A percentile compares a stretch with the other conserved stretches of the same genome.
Conservation (phyloP, 2,888 invertebrate genomes). For the Tenthredo amoena region DNA sequence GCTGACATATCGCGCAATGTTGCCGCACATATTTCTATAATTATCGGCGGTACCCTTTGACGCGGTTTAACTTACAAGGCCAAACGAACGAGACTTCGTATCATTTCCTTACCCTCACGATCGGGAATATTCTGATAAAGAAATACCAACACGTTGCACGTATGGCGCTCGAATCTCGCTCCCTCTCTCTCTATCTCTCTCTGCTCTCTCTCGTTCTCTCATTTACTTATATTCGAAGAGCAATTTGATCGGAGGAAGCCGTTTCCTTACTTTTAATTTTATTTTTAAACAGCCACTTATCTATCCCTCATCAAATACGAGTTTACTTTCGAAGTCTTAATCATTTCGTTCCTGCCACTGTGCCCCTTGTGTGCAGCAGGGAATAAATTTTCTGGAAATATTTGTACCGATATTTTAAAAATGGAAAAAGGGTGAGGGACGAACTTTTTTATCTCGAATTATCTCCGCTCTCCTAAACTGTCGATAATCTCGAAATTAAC, state of each 20-base stretch:
- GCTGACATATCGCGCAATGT: conserved; percentile 50
- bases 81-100: conserved; percentile 16
- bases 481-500: conserved; percentile 47
- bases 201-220: neutral
- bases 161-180: conserved; percentile 41
- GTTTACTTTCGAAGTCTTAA: neutral
- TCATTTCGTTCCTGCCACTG: neutral
- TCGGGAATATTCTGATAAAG: conserved; percentile 70
- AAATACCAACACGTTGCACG: conserved; percentile 64
- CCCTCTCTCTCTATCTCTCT: too few species aligned
- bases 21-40: conserved; percentile 76
- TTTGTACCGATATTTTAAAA: neutral
- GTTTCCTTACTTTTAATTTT: neutral
- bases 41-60: conserved; percentile 77
- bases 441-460: neutral
- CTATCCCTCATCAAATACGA: neutral
- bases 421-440: neutral
- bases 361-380: neutral
- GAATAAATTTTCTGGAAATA: neutral
- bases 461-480: conserved; percentile 10
- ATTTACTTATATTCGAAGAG: neutral
- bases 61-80: conserved; percentile 67
- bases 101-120: conserved; percentile 58
- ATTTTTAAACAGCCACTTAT: neutral
- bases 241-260: conserved; percentile 26